Conservation (phyloP, 2,113 vertebrate species). For the Corydoras maculifer region DNA sequence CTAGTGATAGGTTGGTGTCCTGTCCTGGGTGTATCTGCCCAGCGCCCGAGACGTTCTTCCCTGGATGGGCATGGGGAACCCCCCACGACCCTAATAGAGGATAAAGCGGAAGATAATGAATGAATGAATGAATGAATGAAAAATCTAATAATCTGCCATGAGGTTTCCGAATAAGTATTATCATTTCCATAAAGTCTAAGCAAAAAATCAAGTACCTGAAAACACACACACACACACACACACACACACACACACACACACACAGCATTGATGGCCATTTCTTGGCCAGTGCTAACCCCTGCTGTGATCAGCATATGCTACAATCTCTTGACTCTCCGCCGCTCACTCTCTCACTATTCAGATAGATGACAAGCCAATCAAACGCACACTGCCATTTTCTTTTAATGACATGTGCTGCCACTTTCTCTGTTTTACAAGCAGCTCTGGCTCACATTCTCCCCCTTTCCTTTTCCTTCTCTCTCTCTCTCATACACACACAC, state of each 20-base stretch:
- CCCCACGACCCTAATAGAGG: no score
- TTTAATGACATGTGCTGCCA: slow-evolving; percentile 58
- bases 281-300: slow-evolving; percentile 58
- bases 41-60: no score
- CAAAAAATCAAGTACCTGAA: not conserved
- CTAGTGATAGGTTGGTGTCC: no score
- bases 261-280: slow-evolving; percentile 48
- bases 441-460: not conserved
- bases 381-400: slow-evolving; percentile 55
- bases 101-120: no score
- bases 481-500: slow-evolving; percentile 20
- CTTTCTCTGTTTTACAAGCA: slow-evolving; percentile 33
- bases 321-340: slow-evolving; percentile 41
- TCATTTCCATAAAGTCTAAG: not conserved
- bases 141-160: no score
- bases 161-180: no score
- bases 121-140: no score
- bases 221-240: slow-evolving; percentile 5
- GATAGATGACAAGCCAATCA: slow-evolving; percentile 57
- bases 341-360: slow-evolving; percentile 50
- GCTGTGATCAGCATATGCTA: slow-evolving; percentile 56
- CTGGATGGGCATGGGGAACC: no score
- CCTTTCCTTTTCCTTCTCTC: not conserved
- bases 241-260: not conserved
- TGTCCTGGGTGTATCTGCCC: no score